Conservation (phyloP, 2,888 invertebrate species). For the Scrobipalpa costella region DNA sequence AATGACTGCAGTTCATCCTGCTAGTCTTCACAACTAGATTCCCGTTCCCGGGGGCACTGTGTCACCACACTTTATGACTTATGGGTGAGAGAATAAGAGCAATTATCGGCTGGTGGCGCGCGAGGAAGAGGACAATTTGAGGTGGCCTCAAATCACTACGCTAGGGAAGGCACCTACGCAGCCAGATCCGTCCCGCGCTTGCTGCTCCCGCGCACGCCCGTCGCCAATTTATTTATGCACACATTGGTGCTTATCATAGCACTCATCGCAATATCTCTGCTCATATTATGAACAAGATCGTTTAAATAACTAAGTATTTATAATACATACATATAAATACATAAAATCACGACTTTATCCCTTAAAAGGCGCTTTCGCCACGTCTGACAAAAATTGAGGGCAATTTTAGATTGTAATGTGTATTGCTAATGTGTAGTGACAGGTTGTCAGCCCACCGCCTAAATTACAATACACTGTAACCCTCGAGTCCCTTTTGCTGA, state of each 20-base stretch:
- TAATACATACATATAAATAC: too few species aligned
- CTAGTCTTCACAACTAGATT: conserved; percentile 49
- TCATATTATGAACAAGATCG: not conserved
- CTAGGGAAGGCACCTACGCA: conserved; percentile 72
- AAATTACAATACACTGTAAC: too few species aligned
- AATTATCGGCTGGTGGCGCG: conserved; percentile 57
- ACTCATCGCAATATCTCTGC: conserved; percentile 12
- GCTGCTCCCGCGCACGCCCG: conserved; percentile 33
- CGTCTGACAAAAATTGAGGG: too few species aligned
- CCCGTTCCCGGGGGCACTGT: conserved; percentile 54
- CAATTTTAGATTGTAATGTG: too few species aligned
- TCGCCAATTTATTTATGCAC: conserved; percentile 47
- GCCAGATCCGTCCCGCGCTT: conserved; percentile 60
- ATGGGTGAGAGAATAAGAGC: conserved; percentile 57
- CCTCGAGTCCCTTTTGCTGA: too few species aligned
- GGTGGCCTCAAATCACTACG: conserved; percentile 76
- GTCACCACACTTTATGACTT: conserved; percentile 58
- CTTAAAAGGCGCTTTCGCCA: too few species aligned
- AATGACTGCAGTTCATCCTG: conserved; percentile 49
- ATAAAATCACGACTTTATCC: too few species aligned
- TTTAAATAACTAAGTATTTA: too few species aligned
- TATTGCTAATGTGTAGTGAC: too few species aligned
- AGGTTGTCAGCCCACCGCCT: too few species aligned
- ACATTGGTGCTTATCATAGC: conserved; percentile 34
- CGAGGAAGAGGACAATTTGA: conserved; percentile 77